Evolutionary conservation across 2,888 invertebrate genomes (phyloP).

Genomic region (Ophion ventricosus): DNA sequence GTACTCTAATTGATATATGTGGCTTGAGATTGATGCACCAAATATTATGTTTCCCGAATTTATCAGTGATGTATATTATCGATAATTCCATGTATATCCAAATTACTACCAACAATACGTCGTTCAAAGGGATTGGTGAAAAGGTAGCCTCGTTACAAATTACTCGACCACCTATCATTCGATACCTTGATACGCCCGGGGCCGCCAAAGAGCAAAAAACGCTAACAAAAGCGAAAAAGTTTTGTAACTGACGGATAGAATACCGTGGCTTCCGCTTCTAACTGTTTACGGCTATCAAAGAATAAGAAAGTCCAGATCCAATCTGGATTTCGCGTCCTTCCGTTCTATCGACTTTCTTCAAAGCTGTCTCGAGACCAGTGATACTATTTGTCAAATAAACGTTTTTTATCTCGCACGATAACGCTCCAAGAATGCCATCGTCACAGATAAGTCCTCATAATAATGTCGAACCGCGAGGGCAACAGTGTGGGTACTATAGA

Average conservation of each 20-base stretch:
- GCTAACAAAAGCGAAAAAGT: conserved; percentile 63
- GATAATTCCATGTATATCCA: background rate
- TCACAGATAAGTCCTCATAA: conserved; percentile 9
- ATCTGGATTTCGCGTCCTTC: background rate
- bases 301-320: background rate
- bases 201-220: conserved; percentile 1
- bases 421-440: conserved; percentile 22
- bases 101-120: background rate
- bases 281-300: conserved; percentile 71
- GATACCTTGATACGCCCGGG: conserved; percentile 24
- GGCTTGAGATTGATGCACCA: background rate
- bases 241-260: conserved; percentile 74
- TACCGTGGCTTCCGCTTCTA: conserved; percentile 73
- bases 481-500: no score
- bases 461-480: background rate
- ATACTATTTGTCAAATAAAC: conserved; percentile 45
- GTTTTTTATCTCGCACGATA: conserved; percentile 14
- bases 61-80: conserved; percentile 11
- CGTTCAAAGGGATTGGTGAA: background rate
- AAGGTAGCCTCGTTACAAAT: background rate
- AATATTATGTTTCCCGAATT: background rate
- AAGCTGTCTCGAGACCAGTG: conserved; percentile 26
- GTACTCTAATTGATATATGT: background rate
- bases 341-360: conserved; percentile 25
- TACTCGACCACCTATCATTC: conserved; percentile 29